Evolutionary conservation across 2,888 invertebrate species (phyloP), one percentile per base, ranked within the genome.

Genomic region (Tinea pellionella): DNA sequence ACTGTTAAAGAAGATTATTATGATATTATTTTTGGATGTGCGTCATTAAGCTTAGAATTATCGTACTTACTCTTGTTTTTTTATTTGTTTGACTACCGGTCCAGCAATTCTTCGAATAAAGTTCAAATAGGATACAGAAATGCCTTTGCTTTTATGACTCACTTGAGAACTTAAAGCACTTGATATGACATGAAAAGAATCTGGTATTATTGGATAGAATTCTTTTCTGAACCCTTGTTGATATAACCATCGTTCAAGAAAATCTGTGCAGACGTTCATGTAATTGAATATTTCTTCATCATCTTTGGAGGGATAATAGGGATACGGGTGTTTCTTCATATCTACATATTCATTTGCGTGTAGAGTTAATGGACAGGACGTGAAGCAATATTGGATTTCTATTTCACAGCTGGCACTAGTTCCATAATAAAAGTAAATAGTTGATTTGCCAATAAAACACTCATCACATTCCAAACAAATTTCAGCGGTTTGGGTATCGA

Each of bases 161-260:
- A 65, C 18, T 63, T 74, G 74, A 1, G 75, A 69, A 15, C 77
- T 65, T 47, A 81, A 67, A 16, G 72, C 64, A 16, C 72, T 67
- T 7, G 85, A 80, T 65, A 83, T 77, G 24, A 78, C 75, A 66
- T 81, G 76, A 65, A 86, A 80, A 32, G 84, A 81, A 63, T 83
- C 82, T 24, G 87, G 87, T 64, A 87, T 81, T 60, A 73, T 70
- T 1, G 87, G 86, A 67, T 72, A 81, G 57, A 87, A 71, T 63
- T 87, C 87, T 68, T 82, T 78, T 59, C 81, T 76, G 67, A 85
- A 87, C 8, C 87, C 87, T 78, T 87, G 86, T 60, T 77, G 77
- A 63, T 78, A 86, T 81, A 87, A 77, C 87, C 87, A 87, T 64
- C 75, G 83, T 64, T 86, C 85, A 51, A 87, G 67, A 69, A 87